phyloP scores from a whole-genome alignment of 2,797 vertebrate species.

The Calcarius lapponicus region DNA sequence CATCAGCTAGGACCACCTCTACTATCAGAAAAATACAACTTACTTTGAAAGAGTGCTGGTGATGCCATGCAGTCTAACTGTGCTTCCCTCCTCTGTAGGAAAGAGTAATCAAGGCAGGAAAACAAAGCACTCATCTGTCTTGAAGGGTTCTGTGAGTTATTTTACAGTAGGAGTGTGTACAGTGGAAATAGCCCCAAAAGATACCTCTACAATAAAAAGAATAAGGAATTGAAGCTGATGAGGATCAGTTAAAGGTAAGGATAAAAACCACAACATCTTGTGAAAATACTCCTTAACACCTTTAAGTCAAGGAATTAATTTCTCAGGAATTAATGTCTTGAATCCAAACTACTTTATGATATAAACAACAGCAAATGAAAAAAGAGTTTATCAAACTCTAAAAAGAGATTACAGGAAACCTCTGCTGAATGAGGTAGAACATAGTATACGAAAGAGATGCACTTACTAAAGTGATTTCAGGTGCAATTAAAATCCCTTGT shows the following conservation, averaged over 20 bases:
- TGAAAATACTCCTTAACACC: background rate
- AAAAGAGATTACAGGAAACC: background rate
- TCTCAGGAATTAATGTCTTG: background rate
- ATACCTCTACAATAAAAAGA: background rate
- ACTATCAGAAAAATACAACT: background rate
- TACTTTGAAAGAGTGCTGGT: background rate
- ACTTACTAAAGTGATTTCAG: background rate
- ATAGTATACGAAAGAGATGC: background rate
- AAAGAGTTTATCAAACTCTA: background rate
- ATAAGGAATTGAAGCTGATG: background rate
- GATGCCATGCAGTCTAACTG: background rate
- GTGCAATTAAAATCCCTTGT: background rate
- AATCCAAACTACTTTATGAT: background rate
- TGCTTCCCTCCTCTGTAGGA: background rate
- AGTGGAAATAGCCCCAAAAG: background rate
- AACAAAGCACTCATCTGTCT: background rate
- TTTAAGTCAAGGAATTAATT: background rate
- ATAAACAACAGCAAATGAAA: background rate
- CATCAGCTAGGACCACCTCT: fast-evolving
- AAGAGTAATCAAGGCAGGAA: background rate
- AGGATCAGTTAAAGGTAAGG: background rate
- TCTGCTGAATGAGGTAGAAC: background rate
- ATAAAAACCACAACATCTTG: background rate
- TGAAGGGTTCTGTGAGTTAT: background rate
- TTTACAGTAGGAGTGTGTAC: background rate